Evolutionary conservation across 2,888 invertebrate species (phyloP), one percentile per base, ranked within the genome.

Genomic region (Clanis bilineata): DNA sequence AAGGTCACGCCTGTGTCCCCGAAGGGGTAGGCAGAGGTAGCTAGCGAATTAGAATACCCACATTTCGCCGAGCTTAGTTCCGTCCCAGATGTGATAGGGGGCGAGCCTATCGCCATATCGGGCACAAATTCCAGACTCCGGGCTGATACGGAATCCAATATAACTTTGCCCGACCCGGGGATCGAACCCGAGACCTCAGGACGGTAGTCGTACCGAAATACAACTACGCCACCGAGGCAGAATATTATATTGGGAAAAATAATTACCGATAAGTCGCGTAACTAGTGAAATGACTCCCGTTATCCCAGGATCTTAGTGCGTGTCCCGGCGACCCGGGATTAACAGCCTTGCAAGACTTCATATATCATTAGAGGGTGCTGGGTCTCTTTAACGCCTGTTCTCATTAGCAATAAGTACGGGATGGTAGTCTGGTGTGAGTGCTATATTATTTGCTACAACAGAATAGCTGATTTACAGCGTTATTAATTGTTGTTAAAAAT

Each of bases 331-430:
- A 51, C 51, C 51, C 51, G 51, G 44, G 51, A 51, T 51, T 51
- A 51, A 51, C 51, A 51, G 28, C 51, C 28, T 18, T 51, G 51
- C 51, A 51, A 32, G 51, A 51, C 51, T 51, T 51, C 51, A 51
- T 51, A 51, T 51, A 51, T 51, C 51, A 51, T 51, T 51, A 51
- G 7, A 41, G 51, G 32, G 47, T 32, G 32, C 28, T 32, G 51
- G 51, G 51, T 51, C 51, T 51, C 51, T 51, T 51, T 51, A 51
- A 51, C 51, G 51, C 51, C 51, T 51, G 51, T 32, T 32, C 51
- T 51, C 51, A 51, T 51, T 51, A 51, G 51, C 25, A 32, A 32
- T 51, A 51, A 28, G 32, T 3, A 32, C 10, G 18, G 18, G 18
- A 18, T 9, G 18, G 1, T 0, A 1, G 18, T 32, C 3, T 4